Percentiles rank a stretch among this genome's conserved stretches.
Conservation (phyloP, 2,113 vertebrate species). For the Percina caprodes region DNA sequence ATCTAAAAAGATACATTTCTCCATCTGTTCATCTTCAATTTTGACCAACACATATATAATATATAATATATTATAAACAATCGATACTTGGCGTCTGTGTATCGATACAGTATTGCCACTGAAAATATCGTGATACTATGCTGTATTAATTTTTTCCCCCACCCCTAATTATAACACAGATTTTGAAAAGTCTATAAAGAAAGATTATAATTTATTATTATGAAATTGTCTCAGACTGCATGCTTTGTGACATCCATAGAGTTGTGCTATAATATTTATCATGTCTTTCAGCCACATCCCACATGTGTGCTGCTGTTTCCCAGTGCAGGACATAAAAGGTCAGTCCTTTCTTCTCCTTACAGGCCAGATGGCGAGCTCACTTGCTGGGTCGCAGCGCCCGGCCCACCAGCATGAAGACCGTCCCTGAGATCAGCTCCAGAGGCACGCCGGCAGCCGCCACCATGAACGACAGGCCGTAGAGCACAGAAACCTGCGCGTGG, state of each 20-base stretch:
- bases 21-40: too few relatives aligned
- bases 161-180: too few relatives aligned
- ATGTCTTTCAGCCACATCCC: slow-evolving; percentile 33
- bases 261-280: slow-evolving; percentile 18
- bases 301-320: slow-evolving; percentile 32
- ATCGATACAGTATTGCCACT: too few relatives aligned
- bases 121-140: too few relatives aligned
- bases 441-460: slow-evolving; percentile 86
- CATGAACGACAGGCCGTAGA: slow-evolving; percentile 92
- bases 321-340: slow-evolving; percentile 41
- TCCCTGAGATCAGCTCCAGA: slow-evolving; percentile 84
- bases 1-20: too few relatives aligned
- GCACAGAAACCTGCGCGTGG: slow-evolving; percentile 70
- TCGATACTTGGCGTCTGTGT: too few relatives aligned
- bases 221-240: neutral
- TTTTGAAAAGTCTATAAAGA: too few relatives aligned
- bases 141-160: too few relatives aligned
- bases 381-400: slow-evolving; percentile 72
- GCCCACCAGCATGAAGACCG: slow-evolving; percentile 88
- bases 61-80: too few relatives aligned
- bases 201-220: too few relatives aligned
- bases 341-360: slow-evolving; percentile 17
- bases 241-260: slow-evolving; percentile 17
- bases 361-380: slow-evolving; percentile 50
- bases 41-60: too few relatives aligned